Evolutionary conservation across 2,797 vertebrate species (phyloP).

Genomic region (Dromococcyx pavoninus): DNA sequence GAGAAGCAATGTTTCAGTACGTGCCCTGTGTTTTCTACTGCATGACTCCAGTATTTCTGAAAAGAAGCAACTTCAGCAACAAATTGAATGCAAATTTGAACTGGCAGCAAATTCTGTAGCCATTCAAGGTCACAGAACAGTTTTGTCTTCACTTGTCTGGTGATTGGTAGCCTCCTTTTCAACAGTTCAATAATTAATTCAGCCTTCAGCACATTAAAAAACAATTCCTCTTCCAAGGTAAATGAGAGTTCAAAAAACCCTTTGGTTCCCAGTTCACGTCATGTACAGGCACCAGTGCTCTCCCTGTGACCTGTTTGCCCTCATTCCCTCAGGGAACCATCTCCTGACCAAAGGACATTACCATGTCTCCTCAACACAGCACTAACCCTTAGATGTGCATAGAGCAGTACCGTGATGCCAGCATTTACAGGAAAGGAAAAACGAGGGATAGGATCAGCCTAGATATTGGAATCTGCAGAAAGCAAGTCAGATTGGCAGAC

Average conservation of each 20-base stretch:
- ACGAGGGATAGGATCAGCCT: background rate
- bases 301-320: background rate
- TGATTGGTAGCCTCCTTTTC: conserved; percentile 40
- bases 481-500: background rate
- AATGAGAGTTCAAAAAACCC: background rate
- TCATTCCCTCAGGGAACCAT: background rate
- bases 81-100: conserved; percentile 31
- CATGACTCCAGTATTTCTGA: background rate
- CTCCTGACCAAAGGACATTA: background rate
- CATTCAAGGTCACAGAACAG: conserved; percentile 36
- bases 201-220: conserved; percentile 23
- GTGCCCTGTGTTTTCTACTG: conserved; percentile 20
- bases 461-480: background rate
- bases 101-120: conserved; percentile 52
- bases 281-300: background rate
- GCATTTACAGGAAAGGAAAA: background rate
- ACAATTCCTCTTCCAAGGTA: conserved; percentile 24
- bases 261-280: background rate
- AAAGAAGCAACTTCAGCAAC: conserved; percentile 44
- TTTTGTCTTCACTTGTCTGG: conserved; percentile 19
- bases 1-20: background rate
- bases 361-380: background rate
- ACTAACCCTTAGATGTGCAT: background rate
- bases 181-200: conserved; percentile 41
- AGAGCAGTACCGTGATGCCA: background rate